Conservation (phyloP, 2,113 vertebrate species). For the Okapia johnstoni region DNA sequence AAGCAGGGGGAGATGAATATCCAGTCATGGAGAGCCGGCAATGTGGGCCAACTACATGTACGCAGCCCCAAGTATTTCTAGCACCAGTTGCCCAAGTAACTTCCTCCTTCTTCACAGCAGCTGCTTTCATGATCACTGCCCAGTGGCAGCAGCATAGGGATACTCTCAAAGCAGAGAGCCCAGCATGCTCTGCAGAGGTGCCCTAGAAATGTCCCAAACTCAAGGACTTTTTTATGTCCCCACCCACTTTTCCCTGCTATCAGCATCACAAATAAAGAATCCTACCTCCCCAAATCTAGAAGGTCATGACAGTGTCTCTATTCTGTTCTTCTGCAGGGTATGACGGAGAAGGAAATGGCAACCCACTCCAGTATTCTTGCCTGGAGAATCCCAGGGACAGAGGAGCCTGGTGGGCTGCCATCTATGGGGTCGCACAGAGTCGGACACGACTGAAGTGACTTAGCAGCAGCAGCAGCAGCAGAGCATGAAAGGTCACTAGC, state of each 20-base stretch:
- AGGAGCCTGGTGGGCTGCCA: too few species aligned
- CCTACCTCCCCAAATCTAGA: neutral
- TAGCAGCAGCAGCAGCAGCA: too few species aligned
- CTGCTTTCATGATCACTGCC: neutral
- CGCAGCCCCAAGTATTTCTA: neutral
- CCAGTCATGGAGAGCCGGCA: accelerated
- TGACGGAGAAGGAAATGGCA: too few species aligned
- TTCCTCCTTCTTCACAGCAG: neutral
- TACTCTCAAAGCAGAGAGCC: neutral
- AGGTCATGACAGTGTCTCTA: neutral
- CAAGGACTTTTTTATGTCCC: neutral
- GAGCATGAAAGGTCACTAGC: neutral
- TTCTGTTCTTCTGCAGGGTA: neutral
- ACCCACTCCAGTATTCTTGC: too few species aligned
- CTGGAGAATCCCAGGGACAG: too few species aligned
- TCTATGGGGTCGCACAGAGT: too few species aligned
- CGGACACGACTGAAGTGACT: too few species aligned
- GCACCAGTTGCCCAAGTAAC: neutral
- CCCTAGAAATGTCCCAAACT: neutral
- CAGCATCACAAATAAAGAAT: neutral
- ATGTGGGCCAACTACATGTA: accelerated
- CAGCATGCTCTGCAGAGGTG: accelerated
- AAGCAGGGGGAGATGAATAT: neutral
- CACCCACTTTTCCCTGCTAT: neutral
- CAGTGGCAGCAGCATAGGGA: neutral